Percentiles rank a stretch among this genome's conserved stretches.
phyloP scores from a whole-genome alignment of 35 echinoderm and acorn worm species.

The Apostichopus californicus region DNA sequence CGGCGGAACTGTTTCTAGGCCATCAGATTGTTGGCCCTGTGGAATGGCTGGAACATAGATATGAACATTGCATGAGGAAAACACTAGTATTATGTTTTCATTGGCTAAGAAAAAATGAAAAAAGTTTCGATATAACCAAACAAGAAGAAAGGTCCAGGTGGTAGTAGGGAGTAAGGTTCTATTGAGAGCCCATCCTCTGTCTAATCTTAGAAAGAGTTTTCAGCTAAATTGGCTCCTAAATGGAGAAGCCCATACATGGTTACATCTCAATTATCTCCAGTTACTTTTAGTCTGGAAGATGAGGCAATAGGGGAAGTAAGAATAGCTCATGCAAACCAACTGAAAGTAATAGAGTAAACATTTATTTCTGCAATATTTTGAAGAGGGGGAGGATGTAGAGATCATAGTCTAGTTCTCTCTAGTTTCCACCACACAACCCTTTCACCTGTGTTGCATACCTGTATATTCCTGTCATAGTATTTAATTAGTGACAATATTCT shows the following conservation, averaged over 20 bases:
- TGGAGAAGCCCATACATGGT: conserved; percentile 11
- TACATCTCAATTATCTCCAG: conserved; percentile 21
- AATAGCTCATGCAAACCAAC: background rate
- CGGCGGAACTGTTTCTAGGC: conserved; percentile 11
- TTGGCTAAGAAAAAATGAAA: conserved; percentile 5
- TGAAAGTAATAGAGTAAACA: no score
- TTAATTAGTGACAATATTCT: no score
- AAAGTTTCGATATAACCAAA: background rate
- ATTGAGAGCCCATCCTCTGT: background rate
- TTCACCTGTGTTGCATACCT: no score
- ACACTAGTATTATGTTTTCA: background rate
- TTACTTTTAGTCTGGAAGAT: background rate
- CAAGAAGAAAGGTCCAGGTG: background rate
- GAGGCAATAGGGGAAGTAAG: background rate
- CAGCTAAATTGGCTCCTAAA: background rate
- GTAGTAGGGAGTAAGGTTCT: background rate
- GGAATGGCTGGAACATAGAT: conserved; percentile 19
- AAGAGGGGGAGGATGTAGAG: no score
- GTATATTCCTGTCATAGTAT: no score
- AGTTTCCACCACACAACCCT: no score
- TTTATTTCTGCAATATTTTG: no score
- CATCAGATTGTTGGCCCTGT: background rate
- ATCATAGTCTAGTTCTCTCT: no score
- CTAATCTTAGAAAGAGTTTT: no score
- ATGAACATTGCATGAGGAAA: background rate